Evolutionary conservation across 2,888 invertebrate genomes (phyloP), one percentile per base, ranked within the genome.

Genomic region (Chrysina gloriosa): DNA sequence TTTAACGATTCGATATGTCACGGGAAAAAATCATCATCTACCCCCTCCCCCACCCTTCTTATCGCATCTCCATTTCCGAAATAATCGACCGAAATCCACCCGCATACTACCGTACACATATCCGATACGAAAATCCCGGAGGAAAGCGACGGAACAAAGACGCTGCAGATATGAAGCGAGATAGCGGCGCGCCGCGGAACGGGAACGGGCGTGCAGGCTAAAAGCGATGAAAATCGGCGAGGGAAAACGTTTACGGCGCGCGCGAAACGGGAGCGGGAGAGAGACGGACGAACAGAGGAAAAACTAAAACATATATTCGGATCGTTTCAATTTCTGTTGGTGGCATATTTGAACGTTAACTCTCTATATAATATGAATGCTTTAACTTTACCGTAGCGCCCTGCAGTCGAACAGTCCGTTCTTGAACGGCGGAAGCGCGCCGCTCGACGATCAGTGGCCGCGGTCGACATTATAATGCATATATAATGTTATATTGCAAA

Each of bases 301-400:
- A 81, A 81, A 81, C 80, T 81, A 78, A 79, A 81, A 81, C 81
- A 81, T 80, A 81, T 79, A 80, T 80, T 80, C 79, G 81, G 80
- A 79, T 82, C 79, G 81, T 81, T 82, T 82, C 83, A 83, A 83
- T 83, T 83, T 83, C 83, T 83, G 83, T 82, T 82, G 77, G 76
- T 83, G 83, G 82, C 83, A 83, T 81, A 83, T 83, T 82, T 82
- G 82, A 82, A 82, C 82, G 81, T 81, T 82, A 81, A 80, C 81
- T 82, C 81, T 81, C 80, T 82, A 81, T 82, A 82, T 82, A 81
- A 82, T 81, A 82, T 82, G 82, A 82, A 82, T 82, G 82, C 82
- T 82, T 81, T 81, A 82, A 82, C 80, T 82, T 82, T 77, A 77
- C 78, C 80, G 76, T 77, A 77, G 76, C 78, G 78, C 79, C 75